Percentiles rank a stretch among this genome's conserved stretches.
Evolutionary conservation across 1,140 invertebrate genomes (phyloP).

Genomic region (Diprion similis): DNA sequence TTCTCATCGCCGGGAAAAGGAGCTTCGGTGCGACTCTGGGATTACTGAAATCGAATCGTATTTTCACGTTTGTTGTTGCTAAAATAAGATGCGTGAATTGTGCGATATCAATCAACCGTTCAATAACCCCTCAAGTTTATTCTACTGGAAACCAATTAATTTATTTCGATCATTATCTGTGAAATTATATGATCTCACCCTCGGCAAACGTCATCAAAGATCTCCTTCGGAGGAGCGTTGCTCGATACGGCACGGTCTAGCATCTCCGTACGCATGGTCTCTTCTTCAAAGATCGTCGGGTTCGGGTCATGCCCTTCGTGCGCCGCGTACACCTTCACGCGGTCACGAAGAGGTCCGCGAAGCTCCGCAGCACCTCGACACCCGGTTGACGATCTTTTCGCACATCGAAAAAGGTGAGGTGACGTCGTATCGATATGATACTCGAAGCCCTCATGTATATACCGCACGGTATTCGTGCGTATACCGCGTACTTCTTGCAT

Average conservation of each 20-base stretch:
- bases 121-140: neutral
- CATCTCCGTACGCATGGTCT: neutral
- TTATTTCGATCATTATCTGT: neutral
- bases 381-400: neutral
- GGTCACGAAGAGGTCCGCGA: neutral
- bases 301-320: neutral
- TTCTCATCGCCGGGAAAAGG: neutral
- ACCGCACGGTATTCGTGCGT: neutral
- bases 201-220: neutral
- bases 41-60: neutral
- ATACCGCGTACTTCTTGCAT: neutral
- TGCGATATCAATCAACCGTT: neutral
- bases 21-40: neutral
- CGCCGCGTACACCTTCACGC: neutral
- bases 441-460: neutral
- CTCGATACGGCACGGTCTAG: neutral
- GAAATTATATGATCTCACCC: neutral
- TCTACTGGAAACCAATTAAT: neutral
- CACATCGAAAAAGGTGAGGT: neutral
- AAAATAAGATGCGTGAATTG: neutral
- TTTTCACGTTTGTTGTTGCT: neutral
- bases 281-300: neutral
- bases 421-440: neutral
- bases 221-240: neutral
- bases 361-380: neutral